Base-by-base conservation (phyloP, 1,140 invertebrate genomes). In the Cyclina sinensis region DNA sequence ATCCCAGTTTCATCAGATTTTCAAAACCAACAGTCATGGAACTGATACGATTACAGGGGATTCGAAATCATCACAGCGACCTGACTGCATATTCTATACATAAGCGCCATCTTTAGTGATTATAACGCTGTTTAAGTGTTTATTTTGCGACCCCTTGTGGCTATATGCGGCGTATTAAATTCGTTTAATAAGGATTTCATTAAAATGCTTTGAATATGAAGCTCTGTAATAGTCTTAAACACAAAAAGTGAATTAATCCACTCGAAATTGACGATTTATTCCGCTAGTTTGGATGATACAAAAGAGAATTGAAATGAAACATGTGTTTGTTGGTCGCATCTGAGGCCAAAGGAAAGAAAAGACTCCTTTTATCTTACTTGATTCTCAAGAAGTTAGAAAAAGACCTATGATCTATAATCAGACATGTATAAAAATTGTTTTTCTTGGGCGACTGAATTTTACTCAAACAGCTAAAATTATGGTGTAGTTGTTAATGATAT, bases 121-220 rank as follows among this genome's bases (percentile, higher is more conserved):
- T 85, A 85, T 85, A 43, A 85, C 48, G 46, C 80, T 32, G 51
- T 48, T 74, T 70, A 48, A 74, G 82, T 74, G 82, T 73, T 85
- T 85, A 85, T 85, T 54, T 27, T 43, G 12, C 24, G 43, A 65
- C 16, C 35, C 30, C 82, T 57, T 74, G 82, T 32, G 48, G 82
- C 32, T 37, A 48, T 35, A 30, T 35, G 59, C 24, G 35, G 68
- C 21, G 65, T 35, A 85, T 85, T 74, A 85, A 85, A 85, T 48
- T 70, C 62, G 24, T 57, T 46, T 85, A 73, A 74, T 85, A 85
- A 46, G 68, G 82, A 74, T 74, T 48, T 70, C 76, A 79, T 79
- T 79, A 57, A 79, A 59, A 18, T 11, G 12, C 30, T 35, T 54
- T 57, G 30, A 32, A 79, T 79, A 35, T 57, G 30, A 79, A 30